Base-by-base conservation (phyloP, 2,888 invertebrate species). In the Archaeoteleia sp. region DNA sequence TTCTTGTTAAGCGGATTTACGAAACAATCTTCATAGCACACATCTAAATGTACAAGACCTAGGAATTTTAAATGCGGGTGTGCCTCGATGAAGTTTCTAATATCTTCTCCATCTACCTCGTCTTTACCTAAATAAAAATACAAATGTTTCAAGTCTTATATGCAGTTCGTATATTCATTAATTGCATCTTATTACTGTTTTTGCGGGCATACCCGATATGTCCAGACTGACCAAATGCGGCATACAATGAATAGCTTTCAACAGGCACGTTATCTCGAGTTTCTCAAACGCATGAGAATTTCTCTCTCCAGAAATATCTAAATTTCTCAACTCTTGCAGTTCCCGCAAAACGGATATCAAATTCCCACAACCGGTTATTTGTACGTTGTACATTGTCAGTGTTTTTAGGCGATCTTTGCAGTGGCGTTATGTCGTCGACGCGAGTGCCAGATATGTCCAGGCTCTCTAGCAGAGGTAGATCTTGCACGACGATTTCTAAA, bases 381-480 rank as follows among this genome's bases (percentile, higher is more conserved):
- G 87, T 62, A 89, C 80, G 79, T 89, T 89, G 76, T 89, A 89
- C 87, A 91, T 88, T 34, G 87, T 87, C 58, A 92, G 83, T 65
- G 87, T 88, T 73, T 87, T 88, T 32, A 92, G 82, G 46, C 88
- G 87, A 63, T 89, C 85, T 71, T 88, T 87, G 71, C 89, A 88
- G 81, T 1, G 91, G 89, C 40, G 87, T 87, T 72, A 92, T 88
- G 81, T 91, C 90, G 66, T 87, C 87, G 20, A 92, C 88, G 68
- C 85, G 80, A 6, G 92, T 92, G 60, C 88, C 87, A 9, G 92
- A 91, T 71, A 92, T 90, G 78, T 92, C 90, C 48, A 92, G 81
- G 74, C 86, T 88, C 78, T 91, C 90, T 65, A 92, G 82, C 55
- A 86, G 84, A 34, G 88, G 88, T 66, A 92, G 85, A 83, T 92